Evolutionary conservation across 1,140 invertebrate species (phyloP).

Genomic region (Dreissena rostriformis): DNA sequence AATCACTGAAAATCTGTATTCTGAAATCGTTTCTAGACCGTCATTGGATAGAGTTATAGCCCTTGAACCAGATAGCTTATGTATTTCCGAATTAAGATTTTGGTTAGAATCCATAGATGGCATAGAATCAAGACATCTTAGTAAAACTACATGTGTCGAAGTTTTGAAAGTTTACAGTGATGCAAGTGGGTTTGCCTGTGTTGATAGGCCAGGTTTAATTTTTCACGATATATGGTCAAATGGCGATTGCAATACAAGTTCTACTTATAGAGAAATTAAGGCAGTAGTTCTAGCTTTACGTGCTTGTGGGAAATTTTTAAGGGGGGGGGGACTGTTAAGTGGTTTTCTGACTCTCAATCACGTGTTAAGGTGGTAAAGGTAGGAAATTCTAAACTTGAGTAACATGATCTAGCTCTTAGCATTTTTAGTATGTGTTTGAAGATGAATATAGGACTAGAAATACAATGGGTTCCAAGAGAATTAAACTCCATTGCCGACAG

Average conservation of each 20-base stretch:
- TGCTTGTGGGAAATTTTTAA: background rate
- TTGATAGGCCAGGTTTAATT: no score
- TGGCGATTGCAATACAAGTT: background rate
- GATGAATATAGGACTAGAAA: slow-evolving; percentile 3
- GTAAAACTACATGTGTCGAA: no score
- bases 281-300: background rate
- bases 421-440: slow-evolving; percentile 15
- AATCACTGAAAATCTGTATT: no score
- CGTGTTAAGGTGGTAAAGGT: slow-evolving; percentile 8
- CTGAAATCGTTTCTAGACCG: no score
- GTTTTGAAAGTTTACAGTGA: no score
- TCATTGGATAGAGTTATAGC: no score
- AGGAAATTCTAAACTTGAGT: slow-evolving; percentile 6
- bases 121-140: no score
- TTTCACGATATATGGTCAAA: background rate
- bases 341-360: slow-evolving; percentile 16
- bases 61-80: no score
- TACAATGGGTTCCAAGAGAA: slow-evolving; percentile 22
- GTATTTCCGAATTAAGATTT: no score
- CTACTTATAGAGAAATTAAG: background rate
- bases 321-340: background rate
- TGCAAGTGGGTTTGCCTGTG: no score
- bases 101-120: no score
- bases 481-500: slow-evolving; percentile 21
- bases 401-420: background rate